phyloP scores from a whole-genome alignment of 1,140 invertebrate species.

The Cyphomyrmex costatus region DNA sequence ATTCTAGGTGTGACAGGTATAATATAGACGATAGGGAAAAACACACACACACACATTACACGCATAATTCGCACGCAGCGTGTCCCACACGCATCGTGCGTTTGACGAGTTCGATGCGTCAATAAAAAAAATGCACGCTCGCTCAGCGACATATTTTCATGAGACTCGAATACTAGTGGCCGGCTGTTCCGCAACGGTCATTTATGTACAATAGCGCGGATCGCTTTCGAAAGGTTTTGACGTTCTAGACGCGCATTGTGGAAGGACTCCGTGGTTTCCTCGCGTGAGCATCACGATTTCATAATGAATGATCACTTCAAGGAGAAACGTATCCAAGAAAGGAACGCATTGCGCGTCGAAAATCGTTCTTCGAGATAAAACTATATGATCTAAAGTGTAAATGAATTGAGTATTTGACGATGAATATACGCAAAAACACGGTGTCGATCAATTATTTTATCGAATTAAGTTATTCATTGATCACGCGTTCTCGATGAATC shows the following conservation, averaged over 20 bases:
- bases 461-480: constrained; percentile 1
- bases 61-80: background rate
- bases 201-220: too few relatives aligned
- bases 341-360: background rate
- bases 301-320: constrained; percentile 39
- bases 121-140: constrained; percentile 8
- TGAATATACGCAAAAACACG: background rate
- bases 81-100: background rate
- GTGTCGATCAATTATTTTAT: background rate
- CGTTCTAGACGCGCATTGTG: background rate
- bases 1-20: constrained; percentile 36
- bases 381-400: background rate
- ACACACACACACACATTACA: background rate
- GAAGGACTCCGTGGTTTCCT: background rate
- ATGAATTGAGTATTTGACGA: constrained; percentile 18
- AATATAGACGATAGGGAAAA: background rate
- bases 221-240: constrained; percentile 26
- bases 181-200: constrained; percentile 11
- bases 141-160: background rate
- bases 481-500: background rate
- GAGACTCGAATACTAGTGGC: background rate
- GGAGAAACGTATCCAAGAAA: constrained; percentile 34
- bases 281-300: background rate
- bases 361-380: constrained; percentile 26
- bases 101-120: background rate